Base-by-base conservation (phyloP, 2,797 vertebrate genomes). In the Psittacula echo region DNA sequence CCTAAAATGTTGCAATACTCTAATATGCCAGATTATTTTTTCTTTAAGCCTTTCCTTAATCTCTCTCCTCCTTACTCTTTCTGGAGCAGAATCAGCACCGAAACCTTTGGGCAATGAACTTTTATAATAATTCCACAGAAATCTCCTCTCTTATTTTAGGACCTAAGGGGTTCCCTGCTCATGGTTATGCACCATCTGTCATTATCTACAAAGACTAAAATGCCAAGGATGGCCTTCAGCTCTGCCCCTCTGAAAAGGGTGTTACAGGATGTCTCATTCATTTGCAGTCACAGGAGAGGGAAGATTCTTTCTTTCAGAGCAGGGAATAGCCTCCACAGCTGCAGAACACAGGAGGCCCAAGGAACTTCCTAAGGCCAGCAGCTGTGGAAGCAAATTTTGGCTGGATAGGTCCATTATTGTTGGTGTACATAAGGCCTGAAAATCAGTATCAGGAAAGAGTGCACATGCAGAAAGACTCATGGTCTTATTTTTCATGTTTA, bases 371-470 rank as follows among this genome's bases (percentile, higher is more conserved):
- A 90, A 93, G 65, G 85, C 77, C 77, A 91, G 93, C 97, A 97
- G 96, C 96, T 97, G 96, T 92, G 95, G 87, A 96, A 95, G 94
- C 7, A 90, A 91, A 91, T 88, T 96, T 96, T 97, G 96, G 96
- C 95, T 77, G 72, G 61, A 94, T 37, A 39, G 56, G 50, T 92
- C 90, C 93, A 72, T 87, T 95, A 89, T 82, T 92, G 60, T 74
- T 86, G 89, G 94, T 68, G 73, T 48, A 88, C 76, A 48, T 53
- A 81, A 88, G 53, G 85, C 82, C 92, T 71, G n/a, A 92, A 92
- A 93, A 86, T 90, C 71, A 86, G 53, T 26, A 45, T 93, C 77
- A 80, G 89, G 77, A 93, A 96, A 96, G 1, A 7, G 26, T n/a
- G 41, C 53, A 81, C 24, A 86, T 5, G 13, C 41, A 95, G 56